phyloP scores from a whole-genome alignment of 2,888 invertebrate genomes.

The Nebria salina region DNA sequence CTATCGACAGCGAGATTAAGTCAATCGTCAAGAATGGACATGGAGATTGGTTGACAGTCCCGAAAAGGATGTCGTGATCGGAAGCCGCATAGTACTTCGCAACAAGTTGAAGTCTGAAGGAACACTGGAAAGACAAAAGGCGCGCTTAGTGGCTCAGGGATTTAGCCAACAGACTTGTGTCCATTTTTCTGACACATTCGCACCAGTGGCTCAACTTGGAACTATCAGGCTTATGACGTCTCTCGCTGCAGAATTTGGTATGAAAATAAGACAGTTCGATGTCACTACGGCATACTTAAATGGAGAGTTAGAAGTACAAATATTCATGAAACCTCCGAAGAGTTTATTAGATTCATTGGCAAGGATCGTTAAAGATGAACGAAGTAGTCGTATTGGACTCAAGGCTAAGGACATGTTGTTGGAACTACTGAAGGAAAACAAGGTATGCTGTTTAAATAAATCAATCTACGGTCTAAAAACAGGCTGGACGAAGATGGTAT shows the following conservation, averaged over 20 bases:
- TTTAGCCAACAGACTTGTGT: constrained; percentile 44
- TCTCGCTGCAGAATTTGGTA: constrained; percentile 30
- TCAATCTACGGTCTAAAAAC: constrained; percentile 46
- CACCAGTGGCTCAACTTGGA: constrained; percentile 46
- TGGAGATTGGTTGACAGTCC: constrained; percentile 51
- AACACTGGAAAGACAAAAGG: constrained; percentile 49
- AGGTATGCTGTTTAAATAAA: constrained; percentile 23
- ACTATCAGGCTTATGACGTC: constrained; percentile 45
- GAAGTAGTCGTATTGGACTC: too few species aligned
- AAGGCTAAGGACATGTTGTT: not conserved
- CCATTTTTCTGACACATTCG: constrained; percentile 44
- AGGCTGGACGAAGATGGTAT: too few species aligned
- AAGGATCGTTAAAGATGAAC: too few species aligned
- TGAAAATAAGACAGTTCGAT: constrained; percentile 22
- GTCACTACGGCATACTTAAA: constrained; percentile 25
- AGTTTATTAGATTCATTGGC: constrained; percentile 31
- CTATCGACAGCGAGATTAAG: constrained; percentile 40
- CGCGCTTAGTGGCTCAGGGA: constrained; percentile 43
- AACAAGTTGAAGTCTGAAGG: constrained; percentile 18
- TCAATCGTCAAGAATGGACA: constrained; percentile 50
- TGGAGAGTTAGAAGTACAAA: constrained; percentile 13
- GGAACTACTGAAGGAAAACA: constrained; percentile 11
- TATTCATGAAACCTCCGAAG: constrained; percentile 33
- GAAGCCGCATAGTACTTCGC: constrained; percentile 21
- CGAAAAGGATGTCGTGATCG: constrained; percentile 36